Conservation (phyloP, 2,113 vertebrate species). For the Ameiurus melas region DNA sequence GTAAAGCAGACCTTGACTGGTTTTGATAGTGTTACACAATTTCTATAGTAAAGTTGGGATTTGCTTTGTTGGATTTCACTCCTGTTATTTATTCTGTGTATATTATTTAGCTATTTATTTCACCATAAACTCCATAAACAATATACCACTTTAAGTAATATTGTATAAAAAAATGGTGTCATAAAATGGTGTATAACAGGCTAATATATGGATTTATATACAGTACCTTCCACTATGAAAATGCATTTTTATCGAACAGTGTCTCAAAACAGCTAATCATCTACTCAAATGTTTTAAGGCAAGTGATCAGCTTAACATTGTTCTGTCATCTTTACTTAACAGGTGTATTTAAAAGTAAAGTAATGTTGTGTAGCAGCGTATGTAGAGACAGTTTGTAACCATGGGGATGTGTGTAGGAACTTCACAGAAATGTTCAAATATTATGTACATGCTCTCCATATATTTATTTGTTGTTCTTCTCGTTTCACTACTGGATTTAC, state of each 20-base stretch:
- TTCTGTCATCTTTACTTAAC: not conserved
- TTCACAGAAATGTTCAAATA: not conserved
- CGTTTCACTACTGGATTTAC: not conserved
- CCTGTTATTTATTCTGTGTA: constrained; percentile 30
- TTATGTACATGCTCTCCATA: not conserved
- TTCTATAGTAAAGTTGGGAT: not conserved
- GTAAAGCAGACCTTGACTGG: not conserved
- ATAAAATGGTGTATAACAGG: not conserved
- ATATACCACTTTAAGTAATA: not conserved
- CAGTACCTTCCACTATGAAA: not conserved
- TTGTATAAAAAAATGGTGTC: not conserved
- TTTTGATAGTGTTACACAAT: not conserved
- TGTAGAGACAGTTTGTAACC: not conserved
- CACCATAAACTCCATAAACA: not conserved
- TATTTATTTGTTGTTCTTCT: not conserved
- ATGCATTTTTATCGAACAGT: not conserved
- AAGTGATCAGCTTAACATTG: not conserved
- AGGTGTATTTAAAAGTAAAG: not conserved
- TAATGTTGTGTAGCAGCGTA: not conserved
- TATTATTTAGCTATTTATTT: constrained; percentile 4
- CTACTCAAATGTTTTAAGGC: not conserved
- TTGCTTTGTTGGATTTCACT: not conserved
- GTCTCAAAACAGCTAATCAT: not conserved
- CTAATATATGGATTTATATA: not conserved
- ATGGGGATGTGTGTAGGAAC: not conserved